Percentiles rank a stretch among this genome's conserved stretches.
Conservation (phyloP, 2,888 invertebrate genomes). For the Cancer borealis region DNA sequence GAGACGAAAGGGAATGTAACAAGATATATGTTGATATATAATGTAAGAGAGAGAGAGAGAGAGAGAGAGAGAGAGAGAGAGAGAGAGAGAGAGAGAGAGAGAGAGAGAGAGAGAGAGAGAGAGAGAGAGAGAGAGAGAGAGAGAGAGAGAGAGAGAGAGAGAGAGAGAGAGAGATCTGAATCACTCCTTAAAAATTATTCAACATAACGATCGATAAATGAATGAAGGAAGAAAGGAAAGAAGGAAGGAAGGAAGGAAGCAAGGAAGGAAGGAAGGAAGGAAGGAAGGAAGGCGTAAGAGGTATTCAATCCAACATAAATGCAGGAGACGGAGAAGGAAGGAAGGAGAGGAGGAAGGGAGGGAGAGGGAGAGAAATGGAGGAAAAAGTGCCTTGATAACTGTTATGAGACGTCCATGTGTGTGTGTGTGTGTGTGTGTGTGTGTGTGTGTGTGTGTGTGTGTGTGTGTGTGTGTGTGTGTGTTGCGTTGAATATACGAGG, state of each 20-base stretch:
- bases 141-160: too few species aligned
- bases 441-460: conserved; percentile 32
- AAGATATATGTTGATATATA: not conserved
- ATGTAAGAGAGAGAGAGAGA: not conserved
- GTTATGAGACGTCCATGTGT: not conserved
- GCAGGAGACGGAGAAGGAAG: not conserved
- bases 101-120: not conserved
- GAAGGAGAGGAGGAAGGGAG: not conserved
- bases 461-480: conserved; percentile 7
- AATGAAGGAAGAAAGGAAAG: not conserved
- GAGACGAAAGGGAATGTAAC: not conserved
- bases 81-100: not conserved
- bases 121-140: not conserved
- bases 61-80: too few species aligned
- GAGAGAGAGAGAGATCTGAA: too few species aligned
- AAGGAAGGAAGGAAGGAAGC: not conserved
- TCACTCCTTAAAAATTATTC: not conserved
- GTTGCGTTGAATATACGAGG: not conserved
- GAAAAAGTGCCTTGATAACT: not conserved
- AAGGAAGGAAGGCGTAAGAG: not conserved
- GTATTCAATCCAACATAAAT: not conserved
- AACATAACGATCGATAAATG: not conserved
- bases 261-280: not conserved
- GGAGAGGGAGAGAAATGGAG: not conserved
- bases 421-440: conserved; percentile 27